Base-by-base conservation (phyloP, 1,140 invertebrate species). In the Streblospio benedicti region DNA sequence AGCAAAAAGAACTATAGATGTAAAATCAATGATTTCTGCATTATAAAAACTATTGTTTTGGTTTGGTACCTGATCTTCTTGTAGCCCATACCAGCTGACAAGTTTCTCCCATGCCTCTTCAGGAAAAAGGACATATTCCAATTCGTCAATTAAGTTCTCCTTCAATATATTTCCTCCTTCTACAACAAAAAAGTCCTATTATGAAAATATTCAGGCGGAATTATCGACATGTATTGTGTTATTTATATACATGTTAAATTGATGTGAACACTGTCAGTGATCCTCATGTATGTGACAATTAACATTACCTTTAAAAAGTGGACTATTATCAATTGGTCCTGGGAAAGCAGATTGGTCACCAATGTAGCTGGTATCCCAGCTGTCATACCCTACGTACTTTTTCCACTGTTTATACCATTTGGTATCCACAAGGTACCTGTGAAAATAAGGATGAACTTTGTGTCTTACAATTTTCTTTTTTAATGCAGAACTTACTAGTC, bases 321-420 rank as follows among this genome's bases (percentile, higher is more conserved):
- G 62, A n/a, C 58, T 68, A 65, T 81, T 81, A 64, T 81, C 79
- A 64, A 81, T 79, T 6, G 78, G 77, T 23, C 80, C 80, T 20
- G 80, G 80, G 64, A 77, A 71, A 6, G 69, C 69, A 33, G 67
- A 67, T 45, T 72, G 63, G 28, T 79, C 78, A 33, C 76, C 73
- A 47, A 71, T 65, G 66, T 62, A 65, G 18, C 63, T 59, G 0
- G 67, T 65, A 57, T 80, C 78, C 76, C 76, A 79, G 14, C 55
- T 68, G 57, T 81, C 78, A 66, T 65, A 79, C 0, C 78, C 75
- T 31, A 81, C 75, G 74, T 79, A 81, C 45, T 72, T 76, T 62
- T 80, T 80, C 75, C 78, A 81, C 59, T 78, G 74, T 60, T 81
- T 80, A 60, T 76, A 80, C 80, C 80, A 81, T 59, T 78, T 75